Percentiles rank a stretch among this genome's conserved stretches.
These are phyloP conservation scores for Gymnobelideus leadbeateri DNA, from an alignment of 2,113 vertebrate species.

Conservation along the genomic window DNA sequence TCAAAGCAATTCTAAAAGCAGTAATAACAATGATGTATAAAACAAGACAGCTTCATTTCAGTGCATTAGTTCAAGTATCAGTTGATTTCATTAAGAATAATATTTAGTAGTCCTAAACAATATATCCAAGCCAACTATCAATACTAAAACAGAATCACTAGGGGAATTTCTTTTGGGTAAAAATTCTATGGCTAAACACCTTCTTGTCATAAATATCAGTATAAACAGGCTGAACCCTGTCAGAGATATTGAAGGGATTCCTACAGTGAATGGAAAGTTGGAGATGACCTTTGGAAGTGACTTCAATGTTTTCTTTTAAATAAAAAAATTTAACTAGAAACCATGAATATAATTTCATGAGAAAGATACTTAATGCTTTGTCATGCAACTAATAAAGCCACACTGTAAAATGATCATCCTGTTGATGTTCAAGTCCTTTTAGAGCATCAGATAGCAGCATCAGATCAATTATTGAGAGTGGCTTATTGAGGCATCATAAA, in stretches of 20 bases:
- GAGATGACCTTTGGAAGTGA: not conserved
- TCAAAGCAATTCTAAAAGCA: conserved; percentile 16
- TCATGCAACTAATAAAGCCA: not conserved
- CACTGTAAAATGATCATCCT: not conserved
- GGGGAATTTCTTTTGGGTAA: not conserved
- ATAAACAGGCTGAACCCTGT: not conserved
- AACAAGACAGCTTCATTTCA: not conserved
- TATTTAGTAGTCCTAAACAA: not conserved
- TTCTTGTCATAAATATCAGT: not conserved
- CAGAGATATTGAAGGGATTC: not conserved
- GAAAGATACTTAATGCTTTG: not conserved
- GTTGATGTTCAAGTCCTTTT: not conserved
- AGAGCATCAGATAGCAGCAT: not conserved
- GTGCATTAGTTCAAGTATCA: conserved; percentile 46
- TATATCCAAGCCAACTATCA: conserved; percentile 4
- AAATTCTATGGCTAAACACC: not conserved
- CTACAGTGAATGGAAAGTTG: not conserved
- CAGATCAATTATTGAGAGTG: not conserved
- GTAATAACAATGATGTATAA: conserved; percentile 27
- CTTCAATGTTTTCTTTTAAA: not conserved
- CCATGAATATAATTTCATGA: not conserved
- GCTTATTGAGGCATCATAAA: not conserved
- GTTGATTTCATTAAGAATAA: not conserved
- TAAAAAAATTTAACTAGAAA: too few species aligned
- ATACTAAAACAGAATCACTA: not conserved